Conservation (phyloP, 1,140 invertebrate genomes). For the Calycopis cecrops region DNA sequence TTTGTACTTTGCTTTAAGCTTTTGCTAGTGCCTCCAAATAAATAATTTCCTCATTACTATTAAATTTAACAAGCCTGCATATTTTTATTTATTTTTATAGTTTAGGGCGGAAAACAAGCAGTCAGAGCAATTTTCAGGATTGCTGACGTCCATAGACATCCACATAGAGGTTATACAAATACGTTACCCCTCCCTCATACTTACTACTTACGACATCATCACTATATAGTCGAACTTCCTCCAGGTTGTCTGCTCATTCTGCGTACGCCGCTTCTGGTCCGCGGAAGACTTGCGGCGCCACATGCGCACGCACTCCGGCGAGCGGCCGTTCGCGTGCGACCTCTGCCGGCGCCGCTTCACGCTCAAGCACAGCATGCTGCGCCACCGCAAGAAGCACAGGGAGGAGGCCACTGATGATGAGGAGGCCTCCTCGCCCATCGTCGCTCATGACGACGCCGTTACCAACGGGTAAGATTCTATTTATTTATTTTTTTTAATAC, state of each 20-base stretch:
- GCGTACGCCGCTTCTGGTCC: constrained; percentile 94
- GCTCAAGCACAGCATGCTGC: constrained; percentile 94
- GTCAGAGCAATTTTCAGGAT: too few relatives aligned
- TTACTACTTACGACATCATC: too few relatives aligned
- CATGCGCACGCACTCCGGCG: constrained; percentile 92
- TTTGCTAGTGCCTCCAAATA: too few relatives aligned
- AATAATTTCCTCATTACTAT: too few relatives aligned
- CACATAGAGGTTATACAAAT: too few relatives aligned
- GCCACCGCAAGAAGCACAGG: constrained; percentile 90
- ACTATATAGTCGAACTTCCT: not conserved
- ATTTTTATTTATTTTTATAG: too few relatives aligned
- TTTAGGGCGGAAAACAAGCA: too few relatives aligned
- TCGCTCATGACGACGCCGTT: constrained; percentile 37
- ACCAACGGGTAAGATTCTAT: constrained; percentile 50
- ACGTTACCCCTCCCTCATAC: too few relatives aligned
- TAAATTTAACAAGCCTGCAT: too few relatives aligned
- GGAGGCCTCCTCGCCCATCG: constrained; percentile 55
- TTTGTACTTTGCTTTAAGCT: too few relatives aligned
- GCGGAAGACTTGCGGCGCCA: constrained; percentile 93
- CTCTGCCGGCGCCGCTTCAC: constrained; percentile 90
- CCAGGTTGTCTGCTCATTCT: constrained; percentile 93
- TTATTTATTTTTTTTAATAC: too few relatives aligned
- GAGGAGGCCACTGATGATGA: constrained; percentile 72
- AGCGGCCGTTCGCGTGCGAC: constrained; percentile 87
- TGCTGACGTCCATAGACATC: too few relatives aligned